Evolutionary conservation across 2,113 vertebrate species (phyloP).

Genomic region (Bolborhynchus lineola): DNA sequence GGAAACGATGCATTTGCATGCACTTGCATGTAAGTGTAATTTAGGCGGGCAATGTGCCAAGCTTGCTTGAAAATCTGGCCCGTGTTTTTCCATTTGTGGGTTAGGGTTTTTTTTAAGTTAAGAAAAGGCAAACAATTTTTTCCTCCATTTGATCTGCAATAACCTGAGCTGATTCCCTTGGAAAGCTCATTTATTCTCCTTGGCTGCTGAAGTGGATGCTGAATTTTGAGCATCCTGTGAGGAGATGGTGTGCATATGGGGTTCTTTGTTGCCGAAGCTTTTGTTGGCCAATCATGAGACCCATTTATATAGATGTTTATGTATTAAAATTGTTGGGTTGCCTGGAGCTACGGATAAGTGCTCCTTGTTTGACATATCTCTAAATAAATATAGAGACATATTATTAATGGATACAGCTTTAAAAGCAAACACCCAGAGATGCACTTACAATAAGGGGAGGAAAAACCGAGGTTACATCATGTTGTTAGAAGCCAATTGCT

Average conservation of each 20-base stretch:
- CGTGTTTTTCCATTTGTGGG: conserved; percentile 9
- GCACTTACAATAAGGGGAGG: conserved; percentile 55
- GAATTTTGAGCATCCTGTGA: conserved; percentile 29
- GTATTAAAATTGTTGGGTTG: conserved; percentile 57
- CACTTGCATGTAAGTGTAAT: conserved; percentile 31
- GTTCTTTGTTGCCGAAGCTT: conserved; percentile 14
- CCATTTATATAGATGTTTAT: conserved; percentile 49
- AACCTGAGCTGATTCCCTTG: conserved; percentile 34
- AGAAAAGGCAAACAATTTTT: conserved; percentile 41
- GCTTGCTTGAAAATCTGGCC: conserved; percentile 47
- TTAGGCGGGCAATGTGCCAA: neutral
- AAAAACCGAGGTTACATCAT: conserved; percentile 69
- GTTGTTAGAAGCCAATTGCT: conserved; percentile 53
- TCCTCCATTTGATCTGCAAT: conserved; percentile 34
- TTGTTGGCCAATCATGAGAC: conserved; percentile 27
- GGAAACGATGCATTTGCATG: conserved; percentile 17
- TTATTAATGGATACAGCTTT: conserved; percentile 63
- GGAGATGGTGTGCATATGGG: neutral
- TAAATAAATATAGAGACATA: conserved; percentile 53
- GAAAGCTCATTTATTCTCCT: conserved; percentile 44
- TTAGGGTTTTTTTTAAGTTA: neutral
- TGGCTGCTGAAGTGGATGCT: conserved; percentile 8
- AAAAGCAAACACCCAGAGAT: conserved; percentile 59
- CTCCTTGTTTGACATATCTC: conserved; percentile 54
- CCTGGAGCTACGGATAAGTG: conserved; percentile 40